phyloP scores from a whole-genome alignment of 2,113 vertebrate species.

The Recurvirostra avosetta region DNA sequence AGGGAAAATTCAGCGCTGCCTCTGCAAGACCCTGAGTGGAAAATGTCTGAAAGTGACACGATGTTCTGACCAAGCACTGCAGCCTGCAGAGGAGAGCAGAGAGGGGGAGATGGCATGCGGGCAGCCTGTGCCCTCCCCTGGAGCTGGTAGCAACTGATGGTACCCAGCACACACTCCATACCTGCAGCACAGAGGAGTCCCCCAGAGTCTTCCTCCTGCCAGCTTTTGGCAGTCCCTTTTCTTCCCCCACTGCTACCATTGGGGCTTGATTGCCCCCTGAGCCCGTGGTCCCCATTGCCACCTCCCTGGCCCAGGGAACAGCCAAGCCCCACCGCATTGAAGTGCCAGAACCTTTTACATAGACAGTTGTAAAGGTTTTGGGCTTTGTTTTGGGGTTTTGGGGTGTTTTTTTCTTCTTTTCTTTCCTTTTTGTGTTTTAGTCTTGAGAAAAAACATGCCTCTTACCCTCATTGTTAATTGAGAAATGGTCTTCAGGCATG shows the following conservation, averaged over 20 bases:
- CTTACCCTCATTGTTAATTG: background rate
- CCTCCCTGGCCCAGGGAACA: background rate
- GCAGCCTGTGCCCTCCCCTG: fast-evolving
- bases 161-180: fast-evolving
- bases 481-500: background rate
- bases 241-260: fast-evolving
- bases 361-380: fast-evolving
- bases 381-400: fast-evolving
- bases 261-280: background rate
- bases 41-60: background rate
- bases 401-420: background rate
- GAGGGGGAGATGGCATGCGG: fast-evolving
- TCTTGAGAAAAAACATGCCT: background rate
- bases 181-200: background rate
- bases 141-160: background rate
- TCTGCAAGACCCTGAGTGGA: background rate
- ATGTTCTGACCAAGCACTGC: fast-evolving
- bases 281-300: background rate
- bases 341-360: background rate
- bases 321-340: fast-evolving
- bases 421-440: background rate
- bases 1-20: background rate
- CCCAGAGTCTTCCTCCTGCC: fast-evolving
- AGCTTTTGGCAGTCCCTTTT: background rate
- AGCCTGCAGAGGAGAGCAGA: background rate